These are phyloP conservation scores for Nymphalis io DNA, from an alignment of 1,140 invertebrate genomes.

Conservation along the genomic window DNA sequence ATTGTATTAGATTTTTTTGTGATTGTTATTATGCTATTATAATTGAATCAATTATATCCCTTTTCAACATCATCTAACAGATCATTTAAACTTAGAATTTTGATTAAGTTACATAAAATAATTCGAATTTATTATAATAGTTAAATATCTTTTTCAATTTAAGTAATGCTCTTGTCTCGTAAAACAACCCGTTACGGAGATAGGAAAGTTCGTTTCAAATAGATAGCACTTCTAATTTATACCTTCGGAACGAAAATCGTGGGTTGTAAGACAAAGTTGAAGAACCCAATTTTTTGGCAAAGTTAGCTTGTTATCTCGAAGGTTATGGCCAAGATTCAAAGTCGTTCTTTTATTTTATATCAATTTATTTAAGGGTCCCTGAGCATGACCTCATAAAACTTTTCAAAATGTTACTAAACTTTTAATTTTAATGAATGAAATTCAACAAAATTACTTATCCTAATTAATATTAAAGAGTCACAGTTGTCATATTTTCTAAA, in stretches of 20 bases:
- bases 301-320: slow-evolving; percentile 36
- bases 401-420: not conserved
- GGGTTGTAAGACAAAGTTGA: slow-evolving; percentile 36
- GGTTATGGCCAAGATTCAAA: slow-evolving; percentile 35
- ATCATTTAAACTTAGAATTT: not conserved
- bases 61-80: too few species aligned
- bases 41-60: too few species aligned
- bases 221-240: slow-evolving; percentile 37
- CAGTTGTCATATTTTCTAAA: too few species aligned
- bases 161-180: slow-evolving; percentile 31
- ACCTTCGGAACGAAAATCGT: slow-evolving; percentile 33
- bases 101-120: not conserved
- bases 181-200: slow-evolving; percentile 30
- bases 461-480: not conserved
- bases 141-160: slow-evolving; percentile 21
- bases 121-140: slow-evolving; percentile 7
- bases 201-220: slow-evolving; percentile 32
- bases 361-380: slow-evolving; percentile 30
- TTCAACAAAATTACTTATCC: not conserved
- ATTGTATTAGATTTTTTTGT: too few species aligned
- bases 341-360: slow-evolving; percentile 31
- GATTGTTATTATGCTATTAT: too few species aligned
- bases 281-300: slow-evolving; percentile 35
- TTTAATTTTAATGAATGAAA: not conserved
- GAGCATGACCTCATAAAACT: slow-evolving; percentile 20